phyloP scores from a whole-genome alignment of 2,797 vertebrate species.

The Knipowitschia caucasica region DNA sequence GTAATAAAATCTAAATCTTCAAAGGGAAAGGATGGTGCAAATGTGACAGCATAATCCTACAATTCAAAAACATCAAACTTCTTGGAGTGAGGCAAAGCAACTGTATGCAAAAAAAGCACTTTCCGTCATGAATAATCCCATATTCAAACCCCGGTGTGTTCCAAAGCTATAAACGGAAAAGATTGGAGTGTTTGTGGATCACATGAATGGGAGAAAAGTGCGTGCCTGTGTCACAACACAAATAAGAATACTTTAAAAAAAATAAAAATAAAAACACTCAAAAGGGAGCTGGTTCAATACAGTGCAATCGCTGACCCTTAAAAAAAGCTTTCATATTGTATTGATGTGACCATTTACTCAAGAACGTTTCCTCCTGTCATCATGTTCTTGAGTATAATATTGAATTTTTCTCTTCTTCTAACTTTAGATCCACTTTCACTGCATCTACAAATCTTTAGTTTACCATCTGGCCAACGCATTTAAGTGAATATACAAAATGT shows the following conservation, averaged over 20 bases:
- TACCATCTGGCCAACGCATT: not conserved
- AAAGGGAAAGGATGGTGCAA: conserved; percentile 38
- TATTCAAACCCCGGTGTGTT: conserved; percentile 16
- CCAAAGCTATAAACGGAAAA: conserved; percentile 1
- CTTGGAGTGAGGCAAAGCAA: conserved; percentile 44
- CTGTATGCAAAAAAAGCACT: conserved; percentile 24
- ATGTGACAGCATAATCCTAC: conserved; percentile 50
- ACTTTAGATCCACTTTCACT: not conserved
- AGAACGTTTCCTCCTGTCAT: not conserved
- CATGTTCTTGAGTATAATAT: not conserved
- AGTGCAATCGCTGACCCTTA: not conserved
- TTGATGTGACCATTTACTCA: not conserved
- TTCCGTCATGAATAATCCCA: conserved; percentile 20
- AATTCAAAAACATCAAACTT: conserved; percentile 35
- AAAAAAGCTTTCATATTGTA: not conserved
- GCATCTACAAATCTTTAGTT: not conserved
- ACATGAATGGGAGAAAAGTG: not conserved
- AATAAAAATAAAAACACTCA: not conserved
- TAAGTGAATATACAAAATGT: no score
- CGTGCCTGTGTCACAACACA: not conserved
- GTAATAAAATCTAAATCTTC: conserved; percentile 33
- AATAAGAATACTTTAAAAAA: not conserved
- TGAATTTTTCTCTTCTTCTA: not conserved
- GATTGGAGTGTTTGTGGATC: conserved; percentile 2
- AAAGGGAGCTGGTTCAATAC: not conserved